Evolutionary conservation across 2,888 invertebrate species (phyloP), one percentile per base, ranked within the genome.

Genomic region (Monopis laevigella): DNA sequence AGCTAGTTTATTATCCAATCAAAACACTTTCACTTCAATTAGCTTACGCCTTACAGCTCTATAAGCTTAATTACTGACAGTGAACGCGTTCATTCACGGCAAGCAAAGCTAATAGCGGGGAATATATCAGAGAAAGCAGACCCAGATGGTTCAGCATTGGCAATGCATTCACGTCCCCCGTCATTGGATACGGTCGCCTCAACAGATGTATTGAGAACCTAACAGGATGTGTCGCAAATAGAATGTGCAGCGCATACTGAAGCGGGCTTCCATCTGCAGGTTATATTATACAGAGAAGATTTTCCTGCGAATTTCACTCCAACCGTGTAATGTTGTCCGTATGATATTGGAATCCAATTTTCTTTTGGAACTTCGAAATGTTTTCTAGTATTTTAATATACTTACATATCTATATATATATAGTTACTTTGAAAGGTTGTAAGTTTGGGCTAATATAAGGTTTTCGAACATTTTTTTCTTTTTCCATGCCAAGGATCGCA

Each of bases 121-220:
- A 29, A 29, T 29, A 29, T 29, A 29, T 29, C 14, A 29, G 29
- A 29, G 14, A 29, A 12, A 29, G 12, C 13, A n/a, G 29, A 4
- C 12, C 11, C 16, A 36, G 36, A 36, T 36, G 36, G 21, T 21
- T 62, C 60, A 55, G 43, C 44, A 51, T 51, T 50, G 36, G 41
- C 29, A 53, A 46, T 34, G 42, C 39, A 36, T 17, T 38, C 44
- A 43, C 44, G 42, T 43, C 19, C 39, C 14, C 18, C 29, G 39
- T 39, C 43, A 43, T 43, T 32, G 39, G 43, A 39, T 39, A 54
- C 62, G 58, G 62, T 57, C 55, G 56, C 58, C 45, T 41, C 62
- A 54, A 62, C 74, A 72, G 73, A 77, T 75, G 77, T 73, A 77
- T 78, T 71, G 75, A 75, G 77, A 72, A 75, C 67, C 75, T 69